These are phyloP conservation scores for Agrilus cyanescens DNA, from an alignment of 2,888 invertebrate species.

Conservation along the genomic window DNA sequence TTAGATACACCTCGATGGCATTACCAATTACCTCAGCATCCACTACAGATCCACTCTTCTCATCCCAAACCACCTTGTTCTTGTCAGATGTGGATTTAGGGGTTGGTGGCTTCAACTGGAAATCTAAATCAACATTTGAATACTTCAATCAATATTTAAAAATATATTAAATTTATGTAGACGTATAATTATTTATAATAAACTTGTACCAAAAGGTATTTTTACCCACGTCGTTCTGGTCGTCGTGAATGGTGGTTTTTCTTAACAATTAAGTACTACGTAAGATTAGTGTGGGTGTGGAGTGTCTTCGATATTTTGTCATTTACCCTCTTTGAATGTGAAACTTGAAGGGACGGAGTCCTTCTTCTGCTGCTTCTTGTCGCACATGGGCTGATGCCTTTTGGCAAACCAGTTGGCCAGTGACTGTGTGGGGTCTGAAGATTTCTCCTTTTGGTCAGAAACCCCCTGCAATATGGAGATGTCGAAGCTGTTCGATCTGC, in stretches of 20 bases:
- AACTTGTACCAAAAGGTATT: no score
- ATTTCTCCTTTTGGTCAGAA: slow-evolving; percentile 32
- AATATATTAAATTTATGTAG: no score
- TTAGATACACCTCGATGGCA: slow-evolving; percentile 73
- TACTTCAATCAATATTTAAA: slow-evolving; percentile 1
- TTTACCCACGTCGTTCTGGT: background rate
- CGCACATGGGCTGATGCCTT: slow-evolving; percentile 62
- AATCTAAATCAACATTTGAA: slow-evolving; percentile 16
- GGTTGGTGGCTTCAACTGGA: no score
- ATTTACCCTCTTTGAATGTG: no score
- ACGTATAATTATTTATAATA: background rate
- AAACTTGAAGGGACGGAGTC: no score
- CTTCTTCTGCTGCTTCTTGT: slow-evolving; percentile 28
- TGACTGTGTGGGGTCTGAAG: slow-evolving; percentile 22
- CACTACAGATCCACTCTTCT: slow-evolving; percentile 62
- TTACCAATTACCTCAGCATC: slow-evolving; percentile 72
- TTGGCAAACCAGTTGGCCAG: slow-evolving; percentile 67
- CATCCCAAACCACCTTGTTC: slow-evolving; percentile 59
- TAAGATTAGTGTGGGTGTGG: slow-evolving; percentile 6
- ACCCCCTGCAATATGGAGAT: slow-evolving; percentile 54
- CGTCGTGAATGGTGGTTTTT: background rate
- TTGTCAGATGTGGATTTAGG: slow-evolving; percentile 24
- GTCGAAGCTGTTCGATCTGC: slow-evolving; percentile 76
- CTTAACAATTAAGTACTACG: background rate
- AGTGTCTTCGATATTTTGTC: slow-evolving; percentile 40